Conservation (phyloP, 2,113 vertebrate genomes). For the Cyanistes caeruleus region DNA sequence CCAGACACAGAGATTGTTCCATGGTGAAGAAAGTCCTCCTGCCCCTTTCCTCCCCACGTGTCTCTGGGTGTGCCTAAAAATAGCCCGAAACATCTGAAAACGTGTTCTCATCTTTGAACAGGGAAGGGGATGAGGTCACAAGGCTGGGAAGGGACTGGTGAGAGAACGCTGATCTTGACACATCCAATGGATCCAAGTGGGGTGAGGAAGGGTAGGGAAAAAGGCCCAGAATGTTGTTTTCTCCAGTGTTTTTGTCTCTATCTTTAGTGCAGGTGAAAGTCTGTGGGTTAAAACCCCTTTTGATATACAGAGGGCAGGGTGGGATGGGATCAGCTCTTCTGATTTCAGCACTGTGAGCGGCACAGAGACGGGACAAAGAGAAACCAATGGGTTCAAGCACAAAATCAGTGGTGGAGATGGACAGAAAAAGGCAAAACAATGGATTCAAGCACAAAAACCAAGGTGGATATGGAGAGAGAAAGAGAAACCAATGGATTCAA, state of each 20-base stretch:
- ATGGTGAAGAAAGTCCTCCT: not conserved
- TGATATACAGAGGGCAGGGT: not conserved
- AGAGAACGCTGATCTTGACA: not conserved
- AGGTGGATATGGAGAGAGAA: not conserved
- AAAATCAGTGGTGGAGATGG: not conserved
- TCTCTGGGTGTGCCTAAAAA: slow-evolving; percentile 32
- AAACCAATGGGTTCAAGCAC: not conserved
- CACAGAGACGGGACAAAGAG: not conserved
- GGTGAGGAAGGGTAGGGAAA: not conserved
- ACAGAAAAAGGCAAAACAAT: not conserved
- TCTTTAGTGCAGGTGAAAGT: not conserved
- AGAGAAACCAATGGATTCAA: not conserved
- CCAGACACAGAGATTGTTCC: slow-evolving; percentile 66
- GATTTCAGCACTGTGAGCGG: not conserved
- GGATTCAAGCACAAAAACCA: not conserved
- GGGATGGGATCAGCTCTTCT: not conserved
- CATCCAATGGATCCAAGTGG: not conserved
- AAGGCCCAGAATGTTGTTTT: not conserved
- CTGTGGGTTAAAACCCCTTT: not conserved
- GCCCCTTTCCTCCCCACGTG: not conserved
- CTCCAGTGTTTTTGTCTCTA: not conserved
- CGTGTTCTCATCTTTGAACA: slow-evolving; percentile 47
- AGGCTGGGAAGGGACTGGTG: not conserved
- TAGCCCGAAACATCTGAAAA: slow-evolving; percentile 55
- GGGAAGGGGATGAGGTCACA: slow-evolving; percentile 53